A percentile compares a stretch with the other conserved stretches of the same genome.
These are phyloP conservation scores for Coelopa pilipes DNA, from an alignment of 2,888 invertebrate genomes.

Conservation along the genomic window DNA sequence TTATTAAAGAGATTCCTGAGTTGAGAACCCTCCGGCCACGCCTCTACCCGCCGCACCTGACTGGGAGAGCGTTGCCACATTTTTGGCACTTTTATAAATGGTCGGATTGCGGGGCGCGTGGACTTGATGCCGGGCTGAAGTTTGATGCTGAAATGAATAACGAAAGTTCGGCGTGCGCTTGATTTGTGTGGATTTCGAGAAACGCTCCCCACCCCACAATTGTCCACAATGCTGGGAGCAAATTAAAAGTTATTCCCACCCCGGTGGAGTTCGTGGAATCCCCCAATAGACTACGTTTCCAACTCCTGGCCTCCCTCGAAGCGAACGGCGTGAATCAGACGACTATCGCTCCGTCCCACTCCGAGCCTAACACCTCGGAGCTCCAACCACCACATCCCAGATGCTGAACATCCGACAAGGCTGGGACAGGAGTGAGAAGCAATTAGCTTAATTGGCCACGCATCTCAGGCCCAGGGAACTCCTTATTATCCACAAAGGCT, in stretches of 20 bases:
- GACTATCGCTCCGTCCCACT: no score
- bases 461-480: no score
- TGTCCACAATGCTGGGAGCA: not conserved
- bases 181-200: not conserved
- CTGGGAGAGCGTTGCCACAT: not conserved
- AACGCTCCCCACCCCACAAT: not conserved
- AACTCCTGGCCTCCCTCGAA: no score
- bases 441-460: no score
- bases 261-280: not conserved
- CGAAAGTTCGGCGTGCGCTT: conserved; percentile 9
- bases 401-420: no score
- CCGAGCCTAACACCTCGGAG: no score
- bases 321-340: no score
- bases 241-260: not conserved
- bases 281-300: no score
- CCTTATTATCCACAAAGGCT: no score
- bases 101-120: not conserved
- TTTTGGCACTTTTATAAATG: conserved; percentile 12
- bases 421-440: no score
- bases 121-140: not conserved
- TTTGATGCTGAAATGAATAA: conserved; percentile 16
- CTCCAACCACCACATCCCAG: no score
- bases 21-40: not conserved
- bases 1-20: no score
- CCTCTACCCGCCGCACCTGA: not conserved